Evolutionary conservation across 2,888 invertebrate species (phyloP).

Genomic region (Lasioglossum oenotherae): DNA sequence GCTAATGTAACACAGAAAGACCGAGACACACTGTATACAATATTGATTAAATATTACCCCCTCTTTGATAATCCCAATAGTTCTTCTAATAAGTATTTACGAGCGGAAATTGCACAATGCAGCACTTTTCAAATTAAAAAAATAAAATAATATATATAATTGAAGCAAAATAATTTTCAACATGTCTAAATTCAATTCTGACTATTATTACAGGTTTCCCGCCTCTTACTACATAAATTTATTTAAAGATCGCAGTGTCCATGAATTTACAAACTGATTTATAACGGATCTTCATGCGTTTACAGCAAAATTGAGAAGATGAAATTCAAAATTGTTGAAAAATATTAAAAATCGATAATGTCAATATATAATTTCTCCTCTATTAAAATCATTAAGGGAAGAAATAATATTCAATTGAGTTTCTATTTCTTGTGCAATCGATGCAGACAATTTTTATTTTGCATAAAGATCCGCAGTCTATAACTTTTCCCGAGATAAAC

Average conservation of each 20-base stretch:
- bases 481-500: not conserved
- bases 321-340: too few species aligned
- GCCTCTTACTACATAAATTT: not conserved
- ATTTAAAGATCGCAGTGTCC: not conserved
- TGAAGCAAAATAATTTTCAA: not conserved
- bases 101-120: not conserved
- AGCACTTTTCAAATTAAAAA: too few species aligned
- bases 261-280: not conserved
- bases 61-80: too few species aligned
- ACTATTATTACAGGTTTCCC: not conserved
- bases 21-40: not conserved
- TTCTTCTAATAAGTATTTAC: not conserved
- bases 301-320: too few species aligned
- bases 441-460: too few species aligned
- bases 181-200: not conserved
- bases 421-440: too few species aligned
- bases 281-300: not conserved
- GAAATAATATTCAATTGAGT: too few species aligned
- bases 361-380: too few species aligned
- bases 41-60: not conserved
- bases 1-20: not conserved
- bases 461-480: too few species aligned
- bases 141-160: too few species aligned
- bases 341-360: too few species aligned
- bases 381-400: too few species aligned